Percentiles rank a stretch among this genome's conserved stretches.
These are phyloP conservation scores for Dipus sagitta DNA, from an alignment of 2,797 vertebrate genomes.

Conservation along the genomic window DNA sequence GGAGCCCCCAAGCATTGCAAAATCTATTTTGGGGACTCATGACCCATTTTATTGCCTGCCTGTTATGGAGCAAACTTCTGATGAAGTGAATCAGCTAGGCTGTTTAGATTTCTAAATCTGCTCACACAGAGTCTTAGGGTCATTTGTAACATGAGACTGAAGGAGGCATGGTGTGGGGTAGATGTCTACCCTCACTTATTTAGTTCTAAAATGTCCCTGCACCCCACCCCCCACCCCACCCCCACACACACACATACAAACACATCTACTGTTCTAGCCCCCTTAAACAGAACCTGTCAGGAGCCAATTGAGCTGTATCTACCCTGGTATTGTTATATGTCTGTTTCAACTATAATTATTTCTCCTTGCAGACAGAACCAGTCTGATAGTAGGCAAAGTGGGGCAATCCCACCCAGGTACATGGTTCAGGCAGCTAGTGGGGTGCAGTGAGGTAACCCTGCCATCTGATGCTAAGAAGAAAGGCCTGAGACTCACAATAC, in stretches of 20 bases:
- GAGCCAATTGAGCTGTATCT: not conserved
- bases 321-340: not conserved
- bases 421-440: not conserved
- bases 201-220: not conserved
- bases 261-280: not conserved
- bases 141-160: not conserved
- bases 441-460: not conserved
- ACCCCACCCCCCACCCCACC: too few relatives aligned
- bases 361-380: not conserved
- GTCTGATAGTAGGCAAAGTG: not conserved
- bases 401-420: not conserved
- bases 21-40: not conserved
- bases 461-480: constrained; percentile 14
- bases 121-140: not conserved
- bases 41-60: not conserved
- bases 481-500: not conserved
- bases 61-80: not conserved
- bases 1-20: not conserved
- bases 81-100: not conserved
- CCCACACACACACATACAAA: too few relatives aligned
- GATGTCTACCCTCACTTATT: not conserved
- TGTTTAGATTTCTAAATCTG: not conserved
- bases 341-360: not conserved
- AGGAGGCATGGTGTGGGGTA: too few relatives aligned
- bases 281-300: not conserved